Conservation (phyloP, 2,113 vertebrate genomes). For the Gambusia affinis region DNA sequence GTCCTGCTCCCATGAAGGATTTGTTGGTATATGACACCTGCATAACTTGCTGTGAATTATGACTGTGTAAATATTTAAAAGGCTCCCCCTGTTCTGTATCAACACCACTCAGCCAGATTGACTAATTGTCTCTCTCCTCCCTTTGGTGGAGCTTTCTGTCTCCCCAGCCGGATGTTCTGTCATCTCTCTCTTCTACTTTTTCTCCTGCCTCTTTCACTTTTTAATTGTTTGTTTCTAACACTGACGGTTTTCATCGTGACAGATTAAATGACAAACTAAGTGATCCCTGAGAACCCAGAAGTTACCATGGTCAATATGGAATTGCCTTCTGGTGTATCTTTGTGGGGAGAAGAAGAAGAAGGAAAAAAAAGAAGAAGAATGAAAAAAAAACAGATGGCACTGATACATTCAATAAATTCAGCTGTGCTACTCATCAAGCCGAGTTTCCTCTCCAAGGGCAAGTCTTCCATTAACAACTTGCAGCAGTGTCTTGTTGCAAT, state of each 20-base stretch:
- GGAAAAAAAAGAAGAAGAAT: not conserved
- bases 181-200: conserved; percentile 18
- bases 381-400: conserved; percentile 70
- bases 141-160: conserved; percentile 46
- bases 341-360: conserved; percentile 10
- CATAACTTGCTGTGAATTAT: conserved; percentile 73
- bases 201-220: conserved; percentile 7
- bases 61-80: conserved; percentile 80
- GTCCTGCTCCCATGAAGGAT: conserved; percentile 46
- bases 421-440: conserved; percentile 67
- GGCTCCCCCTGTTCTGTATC: conserved; percentile 70
- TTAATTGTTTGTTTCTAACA: conserved; percentile 25
- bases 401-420: conserved; percentile 52
- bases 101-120: conserved; percentile 73
- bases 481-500: conserved; percentile 19
- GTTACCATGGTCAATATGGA: conserved; percentile 63
- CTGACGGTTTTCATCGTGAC: conserved; percentile 58
- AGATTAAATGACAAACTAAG: conserved; percentile 61
- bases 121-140: conserved; percentile 67
- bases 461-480: conserved; percentile 45
- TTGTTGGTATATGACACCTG: conserved; percentile 63
- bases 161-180: conserved; percentile 56
- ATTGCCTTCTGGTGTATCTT: conserved; percentile 54
- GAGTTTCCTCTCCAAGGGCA: conserved; percentile 56
- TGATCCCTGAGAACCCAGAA: conserved; percentile 49